Evolutionary conservation across 2,797 vertebrate genomes (phyloP), one percentile per base, ranked within the genome.

Genomic region (Spizella passerina): DNA sequence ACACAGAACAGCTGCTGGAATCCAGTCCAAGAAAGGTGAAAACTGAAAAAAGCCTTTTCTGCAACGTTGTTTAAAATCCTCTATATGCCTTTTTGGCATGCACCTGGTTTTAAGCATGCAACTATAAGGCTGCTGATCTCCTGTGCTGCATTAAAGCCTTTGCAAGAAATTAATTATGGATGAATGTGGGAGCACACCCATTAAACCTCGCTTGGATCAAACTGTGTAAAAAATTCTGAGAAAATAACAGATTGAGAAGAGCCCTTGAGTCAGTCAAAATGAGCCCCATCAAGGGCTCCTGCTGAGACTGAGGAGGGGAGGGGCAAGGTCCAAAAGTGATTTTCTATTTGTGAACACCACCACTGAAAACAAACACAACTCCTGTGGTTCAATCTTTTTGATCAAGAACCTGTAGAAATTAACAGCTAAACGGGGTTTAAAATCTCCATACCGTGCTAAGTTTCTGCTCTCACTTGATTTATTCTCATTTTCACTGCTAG

Each of bases 101-200:
- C 34, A 52, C 24, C 21, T 41, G 24, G 36, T 52, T 81, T 73
- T 55, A 88, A 57, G 57, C 26, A 64, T 60, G 39, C 32, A 82
- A 66, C 80, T 71, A 10, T 14, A 61, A 0, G 1, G 71, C 69
- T 86, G 44, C 73, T 83, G 21, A 82, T 59, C 50, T 91, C 49
- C 65, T 70, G 23, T 41, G 34, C 30, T 5, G 14, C 70, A 76
- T 34, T 63, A 88, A 88, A 86, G 38, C 43, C 70, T 81, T 47
- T 36, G 65, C 66, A 88, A 94, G 88, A 95, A 78, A 93, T 75
- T 70, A 90, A 91, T 91, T 91, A 93, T 41, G 47, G 82, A 81
- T 91, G 76, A 91, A 90, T 50, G 61, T 83, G 61, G 61, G 59
- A 91, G 70, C 72, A 90, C n/a, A 76, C 24, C 43, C 76, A 77